Percentiles rank a stretch among this genome's conserved stretches.
phyloP scores from a whole-genome alignment of 2,888 invertebrate species.

The Trilocha varians region DNA sequence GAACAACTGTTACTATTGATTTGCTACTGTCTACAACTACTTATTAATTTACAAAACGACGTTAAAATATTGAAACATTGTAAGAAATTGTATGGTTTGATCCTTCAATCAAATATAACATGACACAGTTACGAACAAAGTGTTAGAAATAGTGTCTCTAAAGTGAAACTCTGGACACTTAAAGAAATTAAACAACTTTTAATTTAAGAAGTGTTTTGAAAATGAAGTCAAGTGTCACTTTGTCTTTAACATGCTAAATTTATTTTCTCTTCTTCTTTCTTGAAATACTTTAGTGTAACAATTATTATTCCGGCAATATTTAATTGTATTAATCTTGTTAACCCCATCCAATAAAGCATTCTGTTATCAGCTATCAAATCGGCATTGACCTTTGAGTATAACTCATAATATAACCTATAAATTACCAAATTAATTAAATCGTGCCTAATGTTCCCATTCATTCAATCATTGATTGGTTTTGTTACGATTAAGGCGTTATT shows the following conservation, averaged over 20 bases:
- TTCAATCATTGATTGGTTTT: slow-evolving; percentile 1
- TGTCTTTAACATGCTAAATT: too few relatives aligned
- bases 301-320: neutral
- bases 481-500: slow-evolving; percentile 9
- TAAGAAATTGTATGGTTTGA: too few relatives aligned
- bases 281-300: too few relatives aligned
- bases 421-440: neutral
- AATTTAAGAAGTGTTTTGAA: too few relatives aligned
- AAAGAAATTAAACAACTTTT: too few relatives aligned
- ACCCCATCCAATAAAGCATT: neutral
- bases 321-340: neutral
- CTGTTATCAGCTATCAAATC: neutral
- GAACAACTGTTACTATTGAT: slow-evolving; percentile 23
- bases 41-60: neutral
- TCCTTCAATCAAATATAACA: too few relatives aligned
- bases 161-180: too few relatives aligned
- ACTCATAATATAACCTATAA: neutral
- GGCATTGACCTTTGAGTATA: neutral
- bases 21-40: slow-evolving; percentile 14
- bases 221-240: too few relatives aligned
- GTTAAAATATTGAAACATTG: too few relatives aligned
- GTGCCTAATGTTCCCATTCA: neutral
- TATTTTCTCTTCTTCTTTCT: too few relatives aligned
- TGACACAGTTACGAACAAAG: too few relatives aligned
- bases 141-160: too few relatives aligned